Percentiles rank a stretch among this genome's conserved stretches.
These are phyloP conservation scores for Perca fluviatilis DNA, from an alignment of 2,113 vertebrate genomes.

Conservation along the genomic window DNA sequence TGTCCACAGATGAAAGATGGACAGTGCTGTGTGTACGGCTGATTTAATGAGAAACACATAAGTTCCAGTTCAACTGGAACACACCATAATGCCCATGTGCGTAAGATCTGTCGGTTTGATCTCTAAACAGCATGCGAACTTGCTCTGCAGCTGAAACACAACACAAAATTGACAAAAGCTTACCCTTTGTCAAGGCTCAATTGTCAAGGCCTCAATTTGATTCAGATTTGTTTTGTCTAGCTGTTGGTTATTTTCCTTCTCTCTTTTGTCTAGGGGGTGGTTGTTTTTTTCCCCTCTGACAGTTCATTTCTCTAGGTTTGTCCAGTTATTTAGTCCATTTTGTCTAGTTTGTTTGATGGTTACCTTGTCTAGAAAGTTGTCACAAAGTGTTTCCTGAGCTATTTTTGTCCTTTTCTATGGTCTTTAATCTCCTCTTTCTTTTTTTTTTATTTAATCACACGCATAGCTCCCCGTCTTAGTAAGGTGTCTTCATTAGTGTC, in stretches of 20 bases:
- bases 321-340: background rate
- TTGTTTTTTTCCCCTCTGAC: too few relatives aligned
- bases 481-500: background rate
- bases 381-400: background rate
- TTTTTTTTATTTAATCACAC: background rate
- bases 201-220: background rate
- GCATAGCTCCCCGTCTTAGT: too few relatives aligned
- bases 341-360: background rate
- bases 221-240: background rate
- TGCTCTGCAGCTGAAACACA: background rate
- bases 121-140: conserved; percentile 5
- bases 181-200: background rate
- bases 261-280: background rate
- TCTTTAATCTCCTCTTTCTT: background rate
- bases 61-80: too few relatives aligned
- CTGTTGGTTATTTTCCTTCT: background rate
- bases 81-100: too few relatives aligned
- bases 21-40: too few relatives aligned
- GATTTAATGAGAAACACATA: too few relatives aligned
- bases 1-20: too few relatives aligned
- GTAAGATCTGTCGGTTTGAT: background rate
- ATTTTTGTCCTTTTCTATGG: background rate
- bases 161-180: background rate
- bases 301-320: background rate
- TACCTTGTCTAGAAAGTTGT: background rate